phyloP scores from a whole-genome alignment of 2,113 vertebrate species.

The Platichthys stellatus region DNA sequence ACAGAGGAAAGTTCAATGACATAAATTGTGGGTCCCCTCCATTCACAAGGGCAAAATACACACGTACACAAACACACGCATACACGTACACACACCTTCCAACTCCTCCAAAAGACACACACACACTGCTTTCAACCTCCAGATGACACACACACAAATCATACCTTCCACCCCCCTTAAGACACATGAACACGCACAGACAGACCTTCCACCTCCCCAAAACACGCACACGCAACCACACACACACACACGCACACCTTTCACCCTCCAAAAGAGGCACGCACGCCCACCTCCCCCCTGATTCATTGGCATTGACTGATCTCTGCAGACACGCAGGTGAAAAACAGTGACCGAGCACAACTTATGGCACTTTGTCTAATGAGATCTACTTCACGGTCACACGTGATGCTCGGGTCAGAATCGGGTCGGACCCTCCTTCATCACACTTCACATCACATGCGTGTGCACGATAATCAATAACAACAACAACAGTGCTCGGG shows the following conservation, averaged over 20 bases:
- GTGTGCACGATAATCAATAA: conserved; percentile 6
- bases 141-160: too few species aligned
- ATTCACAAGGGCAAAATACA: conserved; percentile 19
- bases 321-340: conserved; percentile 25
- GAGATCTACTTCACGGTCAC: neutral
- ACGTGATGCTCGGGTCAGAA: neutral
- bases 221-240: neutral
- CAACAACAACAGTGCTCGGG: neutral
- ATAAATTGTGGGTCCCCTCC: conserved; percentile 27
- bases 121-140: neutral
- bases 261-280: neutral
- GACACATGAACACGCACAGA: neutral
- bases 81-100: neutral
- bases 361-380: conserved; percentile 27
- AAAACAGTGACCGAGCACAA: conserved; percentile 42
- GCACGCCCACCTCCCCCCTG: neutral
- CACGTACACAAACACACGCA: neutral
- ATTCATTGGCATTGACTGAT: neutral
- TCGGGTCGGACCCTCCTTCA: neutral
- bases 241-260: neutral
- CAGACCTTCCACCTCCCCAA: neutral
- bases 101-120: neutral
- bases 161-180: too few species aligned
- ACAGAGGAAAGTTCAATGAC: conserved; percentile 37
- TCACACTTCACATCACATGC: conserved; percentile 6